Evolutionary conservation across 2,888 invertebrate genomes (phyloP).

Genomic region (Rhamnusium bicolor): DNA sequence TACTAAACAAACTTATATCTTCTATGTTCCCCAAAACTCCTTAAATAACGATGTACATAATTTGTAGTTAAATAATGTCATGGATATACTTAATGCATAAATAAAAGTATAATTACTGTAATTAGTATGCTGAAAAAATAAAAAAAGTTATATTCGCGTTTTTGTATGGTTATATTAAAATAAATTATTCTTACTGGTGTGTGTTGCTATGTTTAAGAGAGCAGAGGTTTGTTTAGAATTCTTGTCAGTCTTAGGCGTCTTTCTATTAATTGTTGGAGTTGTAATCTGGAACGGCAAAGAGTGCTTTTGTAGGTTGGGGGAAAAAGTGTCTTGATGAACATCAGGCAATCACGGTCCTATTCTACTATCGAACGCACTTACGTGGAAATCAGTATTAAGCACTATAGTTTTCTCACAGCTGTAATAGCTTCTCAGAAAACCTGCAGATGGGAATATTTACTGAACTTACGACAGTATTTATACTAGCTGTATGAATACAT

Average conservation of each 20-base stretch:
- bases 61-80: no score
- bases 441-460: slow-evolving; percentile 2
- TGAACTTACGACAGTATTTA: background rate
- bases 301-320: slow-evolving; percentile 59
- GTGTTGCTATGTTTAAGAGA: slow-evolving; percentile 31
- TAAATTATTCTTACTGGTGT: background rate
- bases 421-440: slow-evolving; percentile 18
- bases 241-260: slow-evolving; percentile 68
- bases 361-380: slow-evolving; percentile 68
- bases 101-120: no score
- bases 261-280: slow-evolving; percentile 70
- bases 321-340: slow-evolving; percentile 69
- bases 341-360: slow-evolving; percentile 70
- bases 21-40: no score
- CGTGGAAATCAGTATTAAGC: slow-evolving; percentile 67
- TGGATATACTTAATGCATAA: no score
- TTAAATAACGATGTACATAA: no score
- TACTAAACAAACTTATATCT: no score
- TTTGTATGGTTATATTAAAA: no score
- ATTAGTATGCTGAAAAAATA: no score
- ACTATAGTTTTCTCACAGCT: slow-evolving; percentile 42
- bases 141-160: no score
- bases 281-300: slow-evolving; percentile 67
- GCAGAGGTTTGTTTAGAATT: slow-evolving; percentile 65
- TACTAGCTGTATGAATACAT: background rate